A percentile compares a stretch with the other conserved stretches of the same genome.
Evolutionary conservation across 2,888 invertebrate genomes (phyloP).

Genomic region (Drosophila histrio): DNA sequence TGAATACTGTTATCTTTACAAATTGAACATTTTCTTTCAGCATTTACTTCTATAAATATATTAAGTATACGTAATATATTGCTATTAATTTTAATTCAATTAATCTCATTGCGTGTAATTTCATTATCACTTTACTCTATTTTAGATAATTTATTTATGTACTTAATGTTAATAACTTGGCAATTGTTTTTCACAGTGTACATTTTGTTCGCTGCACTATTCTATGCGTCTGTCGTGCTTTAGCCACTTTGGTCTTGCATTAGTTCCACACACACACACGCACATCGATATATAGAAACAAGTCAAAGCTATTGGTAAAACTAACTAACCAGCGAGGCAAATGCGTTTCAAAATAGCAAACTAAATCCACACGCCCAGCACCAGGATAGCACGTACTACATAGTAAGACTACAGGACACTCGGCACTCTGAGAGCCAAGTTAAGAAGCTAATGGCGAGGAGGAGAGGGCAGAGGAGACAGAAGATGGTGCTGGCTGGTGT

Average conservation of each 20-base stretch:
- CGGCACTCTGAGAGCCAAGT: constrained; percentile 3
- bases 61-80: background rate
- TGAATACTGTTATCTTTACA: background rate
- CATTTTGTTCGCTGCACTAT: background rate
- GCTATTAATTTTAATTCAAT: too few relatives aligned
- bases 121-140: too few relatives aligned
- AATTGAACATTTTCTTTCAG: background rate
- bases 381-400: constrained; percentile 16
- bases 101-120: too few relatives aligned
- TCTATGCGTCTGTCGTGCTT: constrained; percentile 15
- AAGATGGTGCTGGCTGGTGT: constrained; percentile 39
- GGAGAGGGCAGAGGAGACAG: background rate
- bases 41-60: background rate
- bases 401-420: constrained; percentile 20
- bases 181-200: constrained; percentile 6
- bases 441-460: constrained; percentile 14
- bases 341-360: constrained; percentile 65
- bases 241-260: constrained; percentile 54
- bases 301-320: constrained; percentile 13
- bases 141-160: too few relatives aligned
- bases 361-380: constrained; percentile 47
- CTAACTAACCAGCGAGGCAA: constrained; percentile 66
- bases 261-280: constrained; percentile 38
- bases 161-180: background rate
- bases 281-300: background rate